Base-by-base conservation (phyloP, 1,140 invertebrate genomes). In the Drosophila saltans region DNA sequence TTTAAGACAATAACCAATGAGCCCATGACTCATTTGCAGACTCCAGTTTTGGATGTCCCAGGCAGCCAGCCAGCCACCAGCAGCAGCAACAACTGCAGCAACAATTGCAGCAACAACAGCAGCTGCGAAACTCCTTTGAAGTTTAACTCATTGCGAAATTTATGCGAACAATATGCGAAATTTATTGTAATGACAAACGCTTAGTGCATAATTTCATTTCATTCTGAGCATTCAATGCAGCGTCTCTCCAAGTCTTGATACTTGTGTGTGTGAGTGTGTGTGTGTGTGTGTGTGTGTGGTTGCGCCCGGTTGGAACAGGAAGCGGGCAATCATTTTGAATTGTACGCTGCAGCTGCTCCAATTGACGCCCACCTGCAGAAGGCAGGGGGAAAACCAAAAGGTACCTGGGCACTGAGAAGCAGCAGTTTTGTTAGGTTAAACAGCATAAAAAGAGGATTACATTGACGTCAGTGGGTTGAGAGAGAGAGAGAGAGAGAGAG, bases 81-180 rank as follows among this genome's bases (percentile, higher is more conserved):
- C 65, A 52, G 24, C 56, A 71, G 68, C 69, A 11, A 30, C 52
- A 58, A 30, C 33, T 39, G 66, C 71, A 55, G 16, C 16, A 16
- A 16, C 16, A 16, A 16, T 16, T 16, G 24, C 56, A 71, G 68
- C 69, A 11, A 30, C 52, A 58, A 30, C 33, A 55, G 36, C 58
- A 72, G 69, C 69, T 78, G 64, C 67, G 61, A 63, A 36, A 78
- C 83, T 80, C 83, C 83, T 88, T 88, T 88, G 83, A 80, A 80
- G 83, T 80, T 70, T 77, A 64, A 52, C 45, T 52, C 45, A 52
- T 52, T 74, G 72, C 83, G 69, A 80, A 88, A 86, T 88, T 86
- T 86, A 86, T 86, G 83, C 83, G 84, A 84, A 83, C 83, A 86
- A 86, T 88, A 86, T 86, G 83, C 83, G 83, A 86, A 86, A 86